Base-by-base conservation (phyloP, 2,113 vertebrate species). In the Hemicordylus capensis region DNA sequence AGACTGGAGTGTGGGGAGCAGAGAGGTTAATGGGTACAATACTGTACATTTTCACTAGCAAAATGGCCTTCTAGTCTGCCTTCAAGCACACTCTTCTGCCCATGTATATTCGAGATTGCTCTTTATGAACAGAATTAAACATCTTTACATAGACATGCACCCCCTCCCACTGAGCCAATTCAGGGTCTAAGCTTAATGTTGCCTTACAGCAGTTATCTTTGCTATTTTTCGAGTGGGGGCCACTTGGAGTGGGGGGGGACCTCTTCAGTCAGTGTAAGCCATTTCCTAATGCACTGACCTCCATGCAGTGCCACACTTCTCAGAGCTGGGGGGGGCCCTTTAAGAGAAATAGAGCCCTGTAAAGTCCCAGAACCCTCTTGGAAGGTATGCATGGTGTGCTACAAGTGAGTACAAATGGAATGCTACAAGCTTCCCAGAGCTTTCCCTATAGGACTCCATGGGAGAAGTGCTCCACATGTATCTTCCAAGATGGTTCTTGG, bases 61-160 rank as follows among this genome's bases (percentile, higher is more conserved):
- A 87, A 87, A 83, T 78, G 80, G 58, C 66, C 93, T 73, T 80
- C 67, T 80, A 79, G 74, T 70, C 85, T 82, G 46, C 34, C 87
- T 39, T 67, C 86, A 34, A 74, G 19, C 81, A 73, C 0, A 0
- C 28, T 66, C 67, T 28, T 42, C 28, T 56, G 11, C 28, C 58
- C 58, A n/a, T 85, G 80, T n/a, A 84, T 3, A 34, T 42, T 1
- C 86, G 86, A 28, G 84, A 46, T 51, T 67, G 74, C 3, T 22
- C 51, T 85, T 81, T 9, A 88, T 70, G 72, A 67, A 80, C 81
- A 37, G 12, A 87, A 34, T 66, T 46, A 77, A 88, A n/a, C 44
- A 79, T 77, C 77, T 81, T 80, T 90, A 83, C 76, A 88, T 78
- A 10, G 15, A 51, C 66, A 42, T 0, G 31, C 78, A 81, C 63